Percentiles rank a stretch among this genome's conserved stretches.
These are phyloP conservation scores for Eilema depressum DNA, from an alignment of 2,888 invertebrate species.

Conservation along the genomic window DNA sequence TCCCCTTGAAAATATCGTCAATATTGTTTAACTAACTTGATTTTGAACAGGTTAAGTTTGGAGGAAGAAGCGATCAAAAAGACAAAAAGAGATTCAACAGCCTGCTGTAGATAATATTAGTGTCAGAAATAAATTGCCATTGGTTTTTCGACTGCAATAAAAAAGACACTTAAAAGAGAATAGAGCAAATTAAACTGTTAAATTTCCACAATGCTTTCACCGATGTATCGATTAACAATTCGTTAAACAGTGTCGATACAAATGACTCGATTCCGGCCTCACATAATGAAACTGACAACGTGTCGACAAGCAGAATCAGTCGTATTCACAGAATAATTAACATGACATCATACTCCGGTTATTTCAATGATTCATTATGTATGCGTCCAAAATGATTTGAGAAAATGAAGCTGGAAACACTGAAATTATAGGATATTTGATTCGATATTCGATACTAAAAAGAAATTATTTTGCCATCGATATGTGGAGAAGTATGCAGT, in stretches of 20 bases:
- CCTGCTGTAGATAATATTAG: no score
- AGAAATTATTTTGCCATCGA: no score
- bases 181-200: not conserved
- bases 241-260: slow-evolving; percentile 44
- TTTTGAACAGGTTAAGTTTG: no score
- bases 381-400: not conserved
- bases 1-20: no score
- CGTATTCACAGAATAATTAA: slow-evolving; percentile 50
- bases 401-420: not conserved
- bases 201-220: slow-evolving; percentile 1
- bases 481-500: no score
- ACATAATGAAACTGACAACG: slow-evolving; percentile 47
- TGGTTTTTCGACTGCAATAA: not conserved
- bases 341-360: slow-evolving; percentile 28
- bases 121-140: no score
- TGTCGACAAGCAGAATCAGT: slow-evolving; percentile 31
- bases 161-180: not conserved
- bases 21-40: no score
- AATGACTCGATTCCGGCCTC: slow-evolving; percentile 43
- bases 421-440: not conserved
- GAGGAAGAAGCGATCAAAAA: no score
- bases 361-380: slow-evolving; percentile 23
- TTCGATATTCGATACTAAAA: not conserved
- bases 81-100: no score
- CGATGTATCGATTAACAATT: slow-evolving; percentile 37